Evolutionary conservation across 2,888 invertebrate species (phyloP).

Genomic region (Terebella lapidaria): DNA sequence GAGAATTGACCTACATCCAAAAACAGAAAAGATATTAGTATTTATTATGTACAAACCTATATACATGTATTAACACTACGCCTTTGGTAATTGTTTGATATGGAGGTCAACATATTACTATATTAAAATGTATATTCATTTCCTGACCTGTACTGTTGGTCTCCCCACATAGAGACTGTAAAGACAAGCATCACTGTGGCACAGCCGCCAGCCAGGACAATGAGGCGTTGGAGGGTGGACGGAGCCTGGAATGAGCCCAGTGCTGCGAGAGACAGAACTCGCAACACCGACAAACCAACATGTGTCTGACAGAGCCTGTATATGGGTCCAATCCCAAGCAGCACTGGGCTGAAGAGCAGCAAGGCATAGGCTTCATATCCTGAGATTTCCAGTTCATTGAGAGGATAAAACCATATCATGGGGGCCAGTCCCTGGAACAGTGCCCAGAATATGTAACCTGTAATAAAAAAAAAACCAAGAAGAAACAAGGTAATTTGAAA

Average conservation of each 20-base stretch:
- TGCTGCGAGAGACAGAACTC: constrained; percentile 33
- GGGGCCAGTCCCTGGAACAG: constrained; percentile 50
- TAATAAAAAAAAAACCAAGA: constrained; percentile 15
- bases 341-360: constrained; percentile 42
- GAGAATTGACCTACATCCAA: neutral
- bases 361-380: constrained; percentile 52
- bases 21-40: too few relatives aligned
- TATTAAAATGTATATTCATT: too few relatives aligned
- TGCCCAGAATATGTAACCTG: constrained; percentile 52
- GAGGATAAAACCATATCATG: constrained; percentile 54
- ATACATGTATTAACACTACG: neutral
- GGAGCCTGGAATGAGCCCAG: constrained; percentile 49
- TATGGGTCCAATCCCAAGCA: constrained; percentile 15
- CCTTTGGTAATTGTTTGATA: neutral
- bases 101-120: too few relatives aligned
- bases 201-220: constrained; percentile 41
- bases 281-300: constrained; percentile 32
- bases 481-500: neutral
- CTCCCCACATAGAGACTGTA: constrained; percentile 39
- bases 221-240: constrained; percentile 40
- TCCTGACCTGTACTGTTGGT: neutral
- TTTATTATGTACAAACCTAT: neutral
- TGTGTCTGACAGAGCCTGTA: constrained; percentile 4
- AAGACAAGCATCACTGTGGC: constrained; percentile 42
- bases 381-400: constrained; percentile 52